Percentiles rank a stretch among this genome's conserved stretches.
Conservation (phyloP, 2,888 invertebrate genomes). For the Epinotia ramella region DNA sequence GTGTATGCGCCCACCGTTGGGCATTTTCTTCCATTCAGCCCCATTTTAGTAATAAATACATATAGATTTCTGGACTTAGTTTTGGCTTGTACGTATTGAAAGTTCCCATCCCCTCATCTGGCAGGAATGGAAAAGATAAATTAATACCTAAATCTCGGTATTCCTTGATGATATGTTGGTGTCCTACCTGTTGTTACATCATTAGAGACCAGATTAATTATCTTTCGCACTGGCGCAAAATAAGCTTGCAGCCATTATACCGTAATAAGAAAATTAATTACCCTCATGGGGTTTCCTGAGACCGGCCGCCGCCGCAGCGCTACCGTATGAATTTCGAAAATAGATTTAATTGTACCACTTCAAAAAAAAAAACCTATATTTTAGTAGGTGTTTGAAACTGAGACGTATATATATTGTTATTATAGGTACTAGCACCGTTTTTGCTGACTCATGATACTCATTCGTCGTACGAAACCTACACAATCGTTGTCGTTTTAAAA, state of each 20-base stretch:
- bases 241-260: constrained; percentile 20
- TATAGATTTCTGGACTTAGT: no score
- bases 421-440: no score
- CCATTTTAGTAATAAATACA: no score
- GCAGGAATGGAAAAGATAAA: no score
- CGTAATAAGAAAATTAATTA: constrained; percentile 34
- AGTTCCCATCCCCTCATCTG: no score
- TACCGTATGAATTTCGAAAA: constrained; percentile 18
- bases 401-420: not conserved
- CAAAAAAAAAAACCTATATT: not conserved
- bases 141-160: no score
- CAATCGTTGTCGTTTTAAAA: no score
- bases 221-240: constrained; percentile 2
- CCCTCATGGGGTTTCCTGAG: constrained; percentile 7
- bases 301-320: not conserved
- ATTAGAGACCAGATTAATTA: constrained; percentile 26
- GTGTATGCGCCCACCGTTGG: no score
- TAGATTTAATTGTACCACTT: not conserved
- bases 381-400: not conserved
- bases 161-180: not conserved
- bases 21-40: no score
- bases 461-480: no score
- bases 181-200: constrained; percentile 25
- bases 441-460: no score
- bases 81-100: no score